A percentile compares a stretch with the other conserved stretches of the same genome.
These are phyloP conservation scores for Anas acuta DNA, from an alignment of 2,797 vertebrate species.

Conservation along the genomic window DNA sequence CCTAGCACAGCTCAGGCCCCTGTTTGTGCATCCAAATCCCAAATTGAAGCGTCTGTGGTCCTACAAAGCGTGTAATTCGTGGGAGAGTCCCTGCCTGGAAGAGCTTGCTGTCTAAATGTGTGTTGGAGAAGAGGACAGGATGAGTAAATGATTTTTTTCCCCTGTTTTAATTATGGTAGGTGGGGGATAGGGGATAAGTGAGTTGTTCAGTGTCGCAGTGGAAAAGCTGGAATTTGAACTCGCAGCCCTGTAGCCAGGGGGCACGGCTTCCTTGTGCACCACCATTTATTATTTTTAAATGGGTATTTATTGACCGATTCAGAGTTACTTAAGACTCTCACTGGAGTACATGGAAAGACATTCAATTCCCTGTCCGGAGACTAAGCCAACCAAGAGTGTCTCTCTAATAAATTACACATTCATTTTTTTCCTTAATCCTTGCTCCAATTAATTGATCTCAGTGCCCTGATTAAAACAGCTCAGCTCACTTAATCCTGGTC, in stretches of 20 bases:
- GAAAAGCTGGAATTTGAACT: background rate
- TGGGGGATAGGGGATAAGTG: background rate
- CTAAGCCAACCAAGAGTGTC: background rate
- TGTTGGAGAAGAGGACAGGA: background rate
- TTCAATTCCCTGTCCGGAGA: background rate
- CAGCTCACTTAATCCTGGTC: background rate
- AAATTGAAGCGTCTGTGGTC: no score
- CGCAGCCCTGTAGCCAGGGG: background rate
- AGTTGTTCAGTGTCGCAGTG: background rate
- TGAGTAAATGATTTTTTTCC: background rate
- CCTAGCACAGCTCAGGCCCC: rapidly evolving
- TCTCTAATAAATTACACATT: background rate
- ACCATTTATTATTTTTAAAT: background rate
- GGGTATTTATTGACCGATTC: background rate
- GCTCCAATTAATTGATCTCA: constrained; percentile 5
- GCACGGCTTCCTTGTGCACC: background rate
- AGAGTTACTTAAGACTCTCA: background rate
- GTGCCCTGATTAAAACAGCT: background rate
- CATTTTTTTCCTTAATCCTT: background rate
- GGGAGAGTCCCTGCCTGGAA: no score
- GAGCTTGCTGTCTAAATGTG: background rate
- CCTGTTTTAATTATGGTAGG: background rate
- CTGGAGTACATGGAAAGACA: background rate
- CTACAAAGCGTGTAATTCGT: rapidly evolving
- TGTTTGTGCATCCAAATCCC: no score